Base-by-base conservation (phyloP, 2,888 invertebrate species). In the Diarsia rubi region DNA sequence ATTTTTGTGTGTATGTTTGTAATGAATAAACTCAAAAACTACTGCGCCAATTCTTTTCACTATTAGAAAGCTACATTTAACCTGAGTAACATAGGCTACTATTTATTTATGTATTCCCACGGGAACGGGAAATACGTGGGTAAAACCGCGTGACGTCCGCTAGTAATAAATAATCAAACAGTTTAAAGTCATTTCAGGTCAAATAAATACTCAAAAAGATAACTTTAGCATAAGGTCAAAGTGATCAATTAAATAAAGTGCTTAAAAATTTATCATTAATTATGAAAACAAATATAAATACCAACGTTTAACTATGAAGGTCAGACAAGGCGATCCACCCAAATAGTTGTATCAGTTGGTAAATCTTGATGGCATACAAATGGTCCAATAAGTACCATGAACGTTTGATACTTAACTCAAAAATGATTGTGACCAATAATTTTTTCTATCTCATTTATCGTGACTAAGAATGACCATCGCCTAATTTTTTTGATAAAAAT, bases 351-450 rank as follows among this genome's bases (percentile, higher is more conserved):
- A 37, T 44, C 49, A 63, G 37, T 71, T 45, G 45, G n/a, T 72
- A 62, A 62, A 81, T 73, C 27, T 66, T 66, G 42, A 12, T 12
- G 65, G 27, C 12, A 16, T 47, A 52, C 44, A 78, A 70, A 83
- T 49, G 47, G 31, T 68, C 64, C 42, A 60, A 59, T 65, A 68
- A 70, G 44, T 82, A 62, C 45, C 19, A 59, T 45, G 31, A 68
- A 60, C 42, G 62, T 74, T 63, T 63, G 68, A 31, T 68, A 74
- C 69, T 70, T 80, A 54, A 75, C 60, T 52, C 21, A 31, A 75
- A 76, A 83, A 80, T 77, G 12, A 67, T 54, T 49, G 45, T 54
- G 47, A 78, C 62, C 64, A 27, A n/a, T n/a, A n/a, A n/a, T 66
- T 81, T 70, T 63, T 59, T 52, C 42, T 14, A 63, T 52, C 59